Base-by-base conservation (phyloP, 2,797 vertebrate genomes). In the Acanthis flammea region DNA sequence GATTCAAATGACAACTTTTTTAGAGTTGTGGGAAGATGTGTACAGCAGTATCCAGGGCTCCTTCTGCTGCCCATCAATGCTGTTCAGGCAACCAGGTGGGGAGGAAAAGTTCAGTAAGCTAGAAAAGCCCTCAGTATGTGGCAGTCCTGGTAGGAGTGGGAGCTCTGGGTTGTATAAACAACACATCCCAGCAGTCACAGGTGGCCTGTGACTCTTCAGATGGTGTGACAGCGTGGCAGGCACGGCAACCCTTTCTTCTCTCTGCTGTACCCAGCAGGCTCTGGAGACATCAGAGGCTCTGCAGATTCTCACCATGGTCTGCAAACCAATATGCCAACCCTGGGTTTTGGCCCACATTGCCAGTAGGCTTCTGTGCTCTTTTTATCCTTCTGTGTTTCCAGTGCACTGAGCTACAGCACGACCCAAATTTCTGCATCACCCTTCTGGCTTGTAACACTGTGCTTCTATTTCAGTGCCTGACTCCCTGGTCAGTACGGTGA, bases 391-490 rank as follows among this genome's bases (percentile, higher is more conserved):
- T 77, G 37, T 55, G 48, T 88, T 93, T 95, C 48, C 79, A 91
- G 58, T 57, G 51, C 51, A 63, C 58, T 12, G 24, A 79, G 76
- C 54, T 93, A 73, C 33, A 66, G 51, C 54, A 81, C 5, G 37
- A 55, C 73, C 41, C 6, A 1, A 54, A 88, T 67, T 81, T 55
- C 60, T 1, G 0, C 58, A 35, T 58, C 0, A 1, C 33, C 66
- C 22, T 91, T 93, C 85, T 96, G 68, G 33, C 73, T 88, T 62
- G 14, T 82, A 37, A 39, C 4, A 0, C 19, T 35, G 31, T 37
- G 65, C 54, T 96, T 94, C 92, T 83, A 7, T 94, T 94, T 83
- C 66, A 86, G 72, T 63, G 66, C 62, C 53, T 90, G 68, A 19
- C 37, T 92, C 44, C 48, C 72, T 48, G 58, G 62, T 75, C 73